Evolutionary conservation across 2,113 vertebrate genomes (phyloP), one percentile per base, ranked within the genome.

Genomic region (Ophthalmolycus amberensis): DNA sequence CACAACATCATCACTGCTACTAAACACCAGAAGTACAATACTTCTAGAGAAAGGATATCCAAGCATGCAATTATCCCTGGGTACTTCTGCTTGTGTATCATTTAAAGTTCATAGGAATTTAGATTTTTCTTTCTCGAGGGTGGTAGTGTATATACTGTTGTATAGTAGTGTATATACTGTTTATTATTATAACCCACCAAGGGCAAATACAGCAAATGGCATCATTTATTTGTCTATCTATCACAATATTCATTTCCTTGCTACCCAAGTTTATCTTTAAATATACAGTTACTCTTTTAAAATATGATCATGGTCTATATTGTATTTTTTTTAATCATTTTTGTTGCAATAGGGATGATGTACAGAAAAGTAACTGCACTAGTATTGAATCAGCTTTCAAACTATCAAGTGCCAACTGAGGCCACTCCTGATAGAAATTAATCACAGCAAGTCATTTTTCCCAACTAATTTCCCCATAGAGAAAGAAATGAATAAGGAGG

Each of bases 401-500:
- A 82, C 79, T 64, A 78, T 84, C 80, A 78, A 83, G 77, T 60
- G 50, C 79, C 71, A 80, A 85, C 64, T 66, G 60, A 85, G 72
- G 84, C 69, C 59, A 75, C 71, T 84, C 44, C 14, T 20, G 73
- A 85, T 86, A 81, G 78, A 88, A 91, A 88, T 71, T 59, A 89
- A 91, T 82, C 84, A 75, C 84, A 86, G 90, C 90, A 92, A 90
- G 85, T 89, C 71, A 91, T 90, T 88, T 91, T 74, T 89, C 83
- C 69, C 46, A 70, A 81, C 88, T 92, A 91, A 92, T 93, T 94
- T 94, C 92, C 90, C 91, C 76, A 79, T 6, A 88, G 91, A 92
- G 91, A 85, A 89, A 88, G 82, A 92, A 83, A 89, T 84, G 85
- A 92, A 91, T 88, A 89, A 87, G 82, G 60, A 92, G 79, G 67